A percentile compares a stretch with the other conserved stretches of the same genome.
phyloP scores from a whole-genome alignment of 30 jellyfish, hydroid and myxozoan genomes.

The Aurelia coerulea region DNA sequence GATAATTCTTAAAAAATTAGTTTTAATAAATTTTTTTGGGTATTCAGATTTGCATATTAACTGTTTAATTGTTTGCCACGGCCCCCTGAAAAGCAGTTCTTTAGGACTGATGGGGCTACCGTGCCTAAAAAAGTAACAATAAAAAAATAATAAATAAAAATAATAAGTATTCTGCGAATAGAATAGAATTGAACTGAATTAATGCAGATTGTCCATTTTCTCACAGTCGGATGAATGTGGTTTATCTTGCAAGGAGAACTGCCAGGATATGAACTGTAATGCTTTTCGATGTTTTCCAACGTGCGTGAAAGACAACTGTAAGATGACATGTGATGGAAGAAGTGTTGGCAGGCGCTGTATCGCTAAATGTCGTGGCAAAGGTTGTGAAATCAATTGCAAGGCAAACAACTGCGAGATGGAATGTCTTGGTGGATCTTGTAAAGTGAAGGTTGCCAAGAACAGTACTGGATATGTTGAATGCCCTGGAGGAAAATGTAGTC shows the following conservation, averaged over 20 bases:
- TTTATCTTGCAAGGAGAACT: slow-evolving; percentile 13
- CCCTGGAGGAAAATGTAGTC: slow-evolving; percentile 18
- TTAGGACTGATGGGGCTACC: too few species aligned
- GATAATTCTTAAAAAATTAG: too few species aligned
- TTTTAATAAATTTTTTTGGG: too few species aligned
- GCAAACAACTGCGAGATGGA: slow-evolving; percentile 23
- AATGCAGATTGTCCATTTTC: too few species aligned
- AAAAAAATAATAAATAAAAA: too few species aligned
- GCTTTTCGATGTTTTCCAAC: slow-evolving; percentile 22
- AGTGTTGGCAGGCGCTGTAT: slow-evolving; percentile 7
- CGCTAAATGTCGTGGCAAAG: slow-evolving; percentile 25
- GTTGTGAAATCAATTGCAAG: slow-evolving; percentile 41
- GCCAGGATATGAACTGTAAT: slow-evolving; percentile 39
- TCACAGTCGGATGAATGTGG: slow-evolving; percentile 20
- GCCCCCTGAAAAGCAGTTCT: too few species aligned
- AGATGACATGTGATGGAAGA: slow-evolving; percentile 18
- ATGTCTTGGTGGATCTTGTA: slow-evolving; percentile 40
- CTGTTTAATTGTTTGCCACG: too few species aligned
- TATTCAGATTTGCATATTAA: too few species aligned
- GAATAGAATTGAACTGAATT: too few species aligned
- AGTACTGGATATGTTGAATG: slow-evolving; percentile 19
- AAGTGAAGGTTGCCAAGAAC: slow-evolving; percentile 25
- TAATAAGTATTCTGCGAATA: too few species aligned
- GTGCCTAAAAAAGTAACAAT: too few species aligned
- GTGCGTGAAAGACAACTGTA: slow-evolving; percentile 41